Base-by-base conservation (phyloP, 2,888 invertebrate species). In the Mantis religiosa region DNA sequence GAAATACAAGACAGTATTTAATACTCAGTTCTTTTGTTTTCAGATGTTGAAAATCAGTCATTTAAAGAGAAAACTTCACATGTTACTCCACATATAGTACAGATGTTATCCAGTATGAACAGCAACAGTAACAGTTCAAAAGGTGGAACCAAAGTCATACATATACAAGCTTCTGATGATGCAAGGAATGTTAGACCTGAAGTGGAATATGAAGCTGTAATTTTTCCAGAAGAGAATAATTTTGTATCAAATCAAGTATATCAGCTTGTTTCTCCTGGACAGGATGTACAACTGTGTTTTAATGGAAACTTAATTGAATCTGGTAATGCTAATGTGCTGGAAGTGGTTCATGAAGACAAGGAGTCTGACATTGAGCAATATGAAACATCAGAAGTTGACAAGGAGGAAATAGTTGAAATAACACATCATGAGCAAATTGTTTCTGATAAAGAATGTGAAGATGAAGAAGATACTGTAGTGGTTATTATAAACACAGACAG, bases 401-500 rank as follows among this genome's bases (percentile, higher is more conserved):
- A 81, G 28, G 20, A 81, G 28, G 71, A 81, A 30, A 28, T 71
- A 14, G 30, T 86, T 41, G 82, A 87, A 28, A 3, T 87, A 34
- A 20, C 34, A 28, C 25, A 82, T 54, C n/a, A 34, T 82, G 87
- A 25, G 12, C 87, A 87, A 34, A 34, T 87, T 7, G n/a, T 87
- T 81, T 7, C 87, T 27, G 25, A 34, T 8, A 87, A 87, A 34
- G 82, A 87, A 28, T 27, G 9, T 82, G 15, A 28, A 15, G 34
- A 82, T 27, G 81, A 71, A 4, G 28, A 28, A 41, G 82, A 87
- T 34, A 87, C 87, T 30, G 87, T 87, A 25, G 87, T 87, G 30
- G 87, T 87, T 28, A 87, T 87, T 25, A 87, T 87, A 30, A 87
- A 87, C 12, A 82, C 87, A 27, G 87, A 87, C 14, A 30, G 82